These are phyloP conservation scores for Belonocnema kinseyi DNA, from an alignment of 1,140 invertebrate genomes.

Conservation along the genomic window DNA sequence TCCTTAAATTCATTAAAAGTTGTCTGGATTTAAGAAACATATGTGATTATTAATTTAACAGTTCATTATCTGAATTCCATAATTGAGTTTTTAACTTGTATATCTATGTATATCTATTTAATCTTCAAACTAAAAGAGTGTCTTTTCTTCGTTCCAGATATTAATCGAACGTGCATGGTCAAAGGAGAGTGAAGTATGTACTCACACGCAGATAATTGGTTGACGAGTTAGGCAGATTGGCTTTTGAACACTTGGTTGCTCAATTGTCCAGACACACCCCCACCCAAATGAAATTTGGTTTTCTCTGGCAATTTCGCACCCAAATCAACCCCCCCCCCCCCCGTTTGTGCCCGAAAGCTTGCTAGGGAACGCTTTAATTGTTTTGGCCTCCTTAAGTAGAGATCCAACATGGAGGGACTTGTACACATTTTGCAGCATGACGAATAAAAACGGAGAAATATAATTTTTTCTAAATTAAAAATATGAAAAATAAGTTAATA, in stretches of 20 bases:
- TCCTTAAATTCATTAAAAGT: too few species aligned
- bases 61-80: too few species aligned
- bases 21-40: too few species aligned
- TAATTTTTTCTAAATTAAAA: too few species aligned
- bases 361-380: constrained; percentile 67
- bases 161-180: background rate
- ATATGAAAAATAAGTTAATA: too few species aligned
- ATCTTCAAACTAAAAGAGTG: background rate
- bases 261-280: constrained; percentile 75
- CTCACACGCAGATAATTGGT: constrained; percentile 72
- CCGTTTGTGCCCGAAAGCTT: constrained; percentile 61
- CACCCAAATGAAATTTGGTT: constrained; percentile 76
- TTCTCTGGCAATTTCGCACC: constrained; percentile 74
- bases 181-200: constrained; percentile 67
- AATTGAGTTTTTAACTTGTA: too few species aligned
- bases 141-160: background rate
- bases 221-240: constrained; percentile 71
- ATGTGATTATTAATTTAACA: too few species aligned
- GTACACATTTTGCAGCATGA: too few species aligned
- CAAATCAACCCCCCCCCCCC: constrained; percentile 67
- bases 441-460: too few species aligned
- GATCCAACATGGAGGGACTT: background rate
- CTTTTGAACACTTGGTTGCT: constrained; percentile 70
- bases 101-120: background rate
- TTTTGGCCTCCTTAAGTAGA: constrained; percentile 67